A percentile compares a stretch with the other conserved stretches of the same genome.
phyloP scores from a whole-genome alignment of 2,888 invertebrate genomes.

The Drosophila neonasuta region DNA sequence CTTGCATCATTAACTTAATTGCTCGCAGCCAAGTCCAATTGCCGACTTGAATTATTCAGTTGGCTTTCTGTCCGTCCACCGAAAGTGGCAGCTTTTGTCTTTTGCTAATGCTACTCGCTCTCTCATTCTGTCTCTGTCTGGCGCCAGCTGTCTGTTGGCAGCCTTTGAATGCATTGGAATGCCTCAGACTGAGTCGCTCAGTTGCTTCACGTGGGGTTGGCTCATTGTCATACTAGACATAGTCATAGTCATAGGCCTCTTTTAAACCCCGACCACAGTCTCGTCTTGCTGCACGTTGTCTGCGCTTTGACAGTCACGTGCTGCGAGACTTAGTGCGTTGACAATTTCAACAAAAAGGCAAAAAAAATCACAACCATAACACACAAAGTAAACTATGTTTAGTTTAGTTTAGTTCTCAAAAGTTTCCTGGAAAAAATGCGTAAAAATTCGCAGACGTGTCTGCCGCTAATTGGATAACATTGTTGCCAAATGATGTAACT shows the following conservation, averaged over 20 bases:
- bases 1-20: slow-evolving; percentile 78
- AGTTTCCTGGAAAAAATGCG: slow-evolving; percentile 17
- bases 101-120: slow-evolving; percentile 45
- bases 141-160: slow-evolving; percentile 14
- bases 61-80: slow-evolving; percentile 39
- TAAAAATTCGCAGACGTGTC: slow-evolving; percentile 14
- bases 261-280: neutral
- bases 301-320: slow-evolving; percentile 59
- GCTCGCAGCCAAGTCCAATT: slow-evolving; percentile 69
- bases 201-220: slow-evolving; percentile 15
- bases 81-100: slow-evolving; percentile 53
- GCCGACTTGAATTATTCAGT: slow-evolving; percentile 75
- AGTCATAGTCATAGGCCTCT: slow-evolving; percentile 28
- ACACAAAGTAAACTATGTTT: no score
- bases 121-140: neutral
- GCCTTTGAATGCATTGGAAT: slow-evolving; percentile 39
- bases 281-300: slow-evolving; percentile 42
- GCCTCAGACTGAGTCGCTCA: neutral
- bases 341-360: slow-evolving; percentile 34
- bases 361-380: slow-evolving; percentile 11
- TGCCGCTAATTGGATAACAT: slow-evolving; percentile 43
- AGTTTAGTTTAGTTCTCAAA: neutral
- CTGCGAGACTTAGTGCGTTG: slow-evolving; percentile 56
- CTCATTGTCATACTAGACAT: slow-evolving; percentile 9
- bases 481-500: slow-evolving; percentile 3